Base-by-base conservation (phyloP, 2,113 vertebrate species). In the Amazona guildingii region DNA sequence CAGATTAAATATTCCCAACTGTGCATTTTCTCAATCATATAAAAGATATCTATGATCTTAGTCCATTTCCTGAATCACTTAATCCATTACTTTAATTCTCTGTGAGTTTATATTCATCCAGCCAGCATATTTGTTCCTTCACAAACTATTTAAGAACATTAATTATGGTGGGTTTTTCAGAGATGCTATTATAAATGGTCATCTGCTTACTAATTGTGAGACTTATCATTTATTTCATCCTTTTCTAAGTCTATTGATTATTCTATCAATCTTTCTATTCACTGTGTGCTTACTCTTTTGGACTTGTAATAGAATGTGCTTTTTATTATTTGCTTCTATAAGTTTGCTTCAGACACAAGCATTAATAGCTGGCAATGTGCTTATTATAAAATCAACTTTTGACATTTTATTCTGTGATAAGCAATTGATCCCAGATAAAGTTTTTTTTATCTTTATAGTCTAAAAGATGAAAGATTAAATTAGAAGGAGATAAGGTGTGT, bases 231-330 rank as follows among this genome's bases (percentile, higher is more conserved):
- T 69, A 31, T 96, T 95, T 95, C 51, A 93, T 85, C 59, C 46
- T 96, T 88, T 93, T 87, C 77, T 78, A 69, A 86, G 46, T 88
- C 59, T 96, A 96, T 92, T 90, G 93, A 97, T 97, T 93, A 69
- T 59, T 85, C 4, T 66, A 96, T 96, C 0, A n/a, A 97, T 85
- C 85, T 95, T 94, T 57, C 82, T 96, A 59, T 90, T 96, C 91
- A 83, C 66, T 94, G 44, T 41, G 12, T 95, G 25, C 76, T 93
- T 97, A 77, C 44, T 77, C 37, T 88, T 97, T 95, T 77, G 52
- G 52, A 75, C 39, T 83, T 85, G 46, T 92, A 89, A 87, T 33
- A 90, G 25, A 94, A 94, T n/a, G n/a, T 84, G 35, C 6, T 18
- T 83, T 95, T 97, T 85, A 78, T 93, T 86, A 6, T 68, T 55